Percentiles rank a stretch among this genome's conserved stretches.
Conservation (phyloP, 2,888 invertebrate genomes). For the Catocala fraxini region DNA sequence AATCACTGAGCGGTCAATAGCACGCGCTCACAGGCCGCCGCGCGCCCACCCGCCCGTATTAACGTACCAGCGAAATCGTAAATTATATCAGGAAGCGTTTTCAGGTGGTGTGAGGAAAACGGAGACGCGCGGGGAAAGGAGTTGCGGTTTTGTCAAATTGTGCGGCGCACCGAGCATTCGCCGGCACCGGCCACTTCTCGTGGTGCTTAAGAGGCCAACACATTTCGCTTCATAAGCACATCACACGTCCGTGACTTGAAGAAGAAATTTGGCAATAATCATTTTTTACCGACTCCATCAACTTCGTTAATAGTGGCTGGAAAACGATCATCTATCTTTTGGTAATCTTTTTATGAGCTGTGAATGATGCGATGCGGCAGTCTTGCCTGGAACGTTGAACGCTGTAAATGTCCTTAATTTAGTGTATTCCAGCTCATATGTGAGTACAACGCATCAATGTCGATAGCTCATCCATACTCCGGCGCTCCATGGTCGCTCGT, state of each 20-base stretch:
- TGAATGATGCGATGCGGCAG: too few species aligned
- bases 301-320: too few species aligned
- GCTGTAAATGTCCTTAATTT: too few species aligned
- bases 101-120: not conserved
- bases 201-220: not conserved
- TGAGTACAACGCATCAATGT: not conserved
- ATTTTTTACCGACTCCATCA: too few species aligned
- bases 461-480: not conserved
- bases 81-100: conserved; percentile 10
- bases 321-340: too few species aligned
- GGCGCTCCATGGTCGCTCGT: not conserved
- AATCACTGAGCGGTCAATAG: conserved; percentile 19
- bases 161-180: not conserved
- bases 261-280: too few species aligned
- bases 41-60: conserved; percentile 4
- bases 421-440: too few species aligned
- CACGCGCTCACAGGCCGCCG: not conserved
- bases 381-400: too few species aligned
- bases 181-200: not conserved
- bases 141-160: too few species aligned
- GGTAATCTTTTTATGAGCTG: too few species aligned
- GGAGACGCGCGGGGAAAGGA: not conserved
- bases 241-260: too few species aligned
- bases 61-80: conserved; percentile 5
- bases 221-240: too few species aligned